A percentile compares a stretch with the other conserved stretches of the same genome.
phyloP scores from a whole-genome alignment of 2,113 vertebrate species.

The Cromileptes altivelis region DNA sequence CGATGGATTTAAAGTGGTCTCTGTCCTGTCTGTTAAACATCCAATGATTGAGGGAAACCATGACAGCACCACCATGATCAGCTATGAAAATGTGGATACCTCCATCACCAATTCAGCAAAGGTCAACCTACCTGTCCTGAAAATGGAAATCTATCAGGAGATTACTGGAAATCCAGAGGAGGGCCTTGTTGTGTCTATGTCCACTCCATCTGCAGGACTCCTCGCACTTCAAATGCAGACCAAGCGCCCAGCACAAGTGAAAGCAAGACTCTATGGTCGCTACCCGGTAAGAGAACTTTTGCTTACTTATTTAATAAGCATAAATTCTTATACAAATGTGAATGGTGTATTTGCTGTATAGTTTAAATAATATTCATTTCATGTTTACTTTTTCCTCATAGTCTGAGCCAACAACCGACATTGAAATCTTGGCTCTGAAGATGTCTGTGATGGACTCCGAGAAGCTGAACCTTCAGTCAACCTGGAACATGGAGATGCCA shows the following conservation, averaged over 20 bases:
- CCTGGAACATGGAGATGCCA: slow-evolving; percentile 88
- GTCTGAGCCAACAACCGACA: slow-evolving; percentile 86
- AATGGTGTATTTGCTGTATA: slow-evolving; percentile 13
- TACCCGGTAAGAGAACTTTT: slow-evolving; percentile 83
- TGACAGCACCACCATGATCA: slow-evolving; percentile 86
- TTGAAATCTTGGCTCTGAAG: slow-evolving; percentile 86
- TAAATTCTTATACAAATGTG: background rate
- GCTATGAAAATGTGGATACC: slow-evolving; percentile 82
- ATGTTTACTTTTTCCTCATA: slow-evolving; percentile 67
- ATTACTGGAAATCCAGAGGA: slow-evolving; percentile 85
- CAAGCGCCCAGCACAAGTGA: slow-evolving; percentile 67
- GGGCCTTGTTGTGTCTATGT: slow-evolving; percentile 75
- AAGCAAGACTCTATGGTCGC: slow-evolving; percentile 83
- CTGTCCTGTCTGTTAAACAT: slow-evolving; percentile 85
- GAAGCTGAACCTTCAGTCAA: slow-evolving; percentile 84
- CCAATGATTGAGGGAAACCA: slow-evolving; percentile 86
- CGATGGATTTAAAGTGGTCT: slow-evolving; percentile 86
- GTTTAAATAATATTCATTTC: slow-evolving; percentile 20
- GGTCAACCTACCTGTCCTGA: slow-evolving; percentile 74
- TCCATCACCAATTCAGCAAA: slow-evolving; percentile 84
- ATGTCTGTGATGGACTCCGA: slow-evolving; percentile 80
- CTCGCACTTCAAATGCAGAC: slow-evolving; percentile 81
- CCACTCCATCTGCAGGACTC: slow-evolving; percentile 85
- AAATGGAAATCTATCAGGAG: slow-evolving; percentile 87
- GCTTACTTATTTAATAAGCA: background rate